A percentile compares a stretch with the other conserved stretches of the same genome.
Conservation (phyloP, 2,113 vertebrate species). For the Passer montanus region DNA sequence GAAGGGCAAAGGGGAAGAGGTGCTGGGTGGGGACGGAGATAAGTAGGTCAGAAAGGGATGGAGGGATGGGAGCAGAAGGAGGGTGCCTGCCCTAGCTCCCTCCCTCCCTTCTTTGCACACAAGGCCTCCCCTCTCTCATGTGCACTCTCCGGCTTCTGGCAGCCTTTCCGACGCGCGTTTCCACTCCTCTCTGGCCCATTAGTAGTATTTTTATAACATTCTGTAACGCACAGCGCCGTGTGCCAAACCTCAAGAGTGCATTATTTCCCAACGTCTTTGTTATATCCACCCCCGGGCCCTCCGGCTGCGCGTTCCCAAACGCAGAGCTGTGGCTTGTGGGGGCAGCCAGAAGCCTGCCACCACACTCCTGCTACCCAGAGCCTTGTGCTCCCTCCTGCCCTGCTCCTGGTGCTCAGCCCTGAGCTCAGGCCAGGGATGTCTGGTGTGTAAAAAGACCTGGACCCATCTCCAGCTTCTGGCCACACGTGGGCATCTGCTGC, state of each 20-base stretch:
- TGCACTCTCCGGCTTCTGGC: conserved; percentile 37
- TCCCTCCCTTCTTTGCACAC: conserved; percentile 11
- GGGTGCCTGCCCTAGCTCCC: background rate
- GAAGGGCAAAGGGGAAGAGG: background rate
- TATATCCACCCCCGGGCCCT: background rate
- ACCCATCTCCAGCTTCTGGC: background rate
- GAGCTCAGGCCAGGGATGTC: background rate
- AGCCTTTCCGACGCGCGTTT: conserved; percentile 26
- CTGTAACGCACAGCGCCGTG: conserved; percentile 40
- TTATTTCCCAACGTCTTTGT: conserved; percentile 63
- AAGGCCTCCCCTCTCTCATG: conserved; percentile 27
- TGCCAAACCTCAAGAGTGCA: conserved; percentile 66
- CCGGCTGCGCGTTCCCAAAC: background rate
- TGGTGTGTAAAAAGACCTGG: accelerated
- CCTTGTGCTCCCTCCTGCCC: background rate
- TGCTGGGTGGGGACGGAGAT: accelerated
- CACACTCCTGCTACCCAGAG: background rate
- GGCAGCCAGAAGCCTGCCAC: background rate
- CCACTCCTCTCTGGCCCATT: conserved; percentile 69
- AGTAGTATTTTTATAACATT: conserved; percentile 70
- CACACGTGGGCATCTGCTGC: accelerated
- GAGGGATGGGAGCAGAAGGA: background rate
- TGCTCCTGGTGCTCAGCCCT: background rate
- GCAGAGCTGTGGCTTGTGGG: background rate
- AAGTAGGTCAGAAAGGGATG: background rate